These are phyloP conservation scores for Rotaria magnacalcarata DNA, from an alignment of 2,888 invertebrate genomes.

Conservation along the genomic window DNA sequence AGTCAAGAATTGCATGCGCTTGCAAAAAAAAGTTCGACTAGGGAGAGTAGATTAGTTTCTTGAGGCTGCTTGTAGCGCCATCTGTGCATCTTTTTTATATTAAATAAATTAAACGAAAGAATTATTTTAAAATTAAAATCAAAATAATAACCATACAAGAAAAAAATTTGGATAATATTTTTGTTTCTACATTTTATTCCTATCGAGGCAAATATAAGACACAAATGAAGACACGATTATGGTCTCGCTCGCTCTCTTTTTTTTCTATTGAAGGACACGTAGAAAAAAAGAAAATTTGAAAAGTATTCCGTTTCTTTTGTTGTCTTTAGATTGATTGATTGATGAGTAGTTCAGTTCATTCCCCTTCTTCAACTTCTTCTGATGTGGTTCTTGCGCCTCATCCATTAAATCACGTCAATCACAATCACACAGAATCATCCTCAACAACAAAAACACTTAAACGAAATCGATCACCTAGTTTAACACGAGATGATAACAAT, in stretches of 20 bases:
- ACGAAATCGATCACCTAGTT: not conserved
- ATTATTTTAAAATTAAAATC: no score
- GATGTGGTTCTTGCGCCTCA: not conserved
- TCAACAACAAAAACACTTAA: not conserved
- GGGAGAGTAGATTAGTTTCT: no score
- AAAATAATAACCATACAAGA: no score
- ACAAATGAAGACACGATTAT: not conserved
- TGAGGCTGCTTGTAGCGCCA: no score
- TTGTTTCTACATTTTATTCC: not conserved
- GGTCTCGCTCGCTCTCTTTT: not conserved
- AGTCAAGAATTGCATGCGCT: no score
- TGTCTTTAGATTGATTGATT: not conserved
- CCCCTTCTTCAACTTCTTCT: not conserved
- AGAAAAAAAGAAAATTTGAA: not conserved
- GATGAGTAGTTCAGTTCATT: constrained; percentile 27
- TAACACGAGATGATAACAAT: not conserved
- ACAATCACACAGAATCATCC: not conserved
- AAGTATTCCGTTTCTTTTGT: not conserved
- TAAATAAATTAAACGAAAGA: no score
- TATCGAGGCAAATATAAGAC: not conserved
- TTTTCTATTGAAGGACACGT: not conserved
- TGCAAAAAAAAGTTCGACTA: no score
- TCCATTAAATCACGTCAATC: constrained; percentile 33
- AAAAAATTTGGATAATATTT: no score
- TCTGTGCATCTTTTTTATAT: no score